Conservation (phyloP, 2,113 vertebrate species). For the Diphyllodes magnificus region DNA sequence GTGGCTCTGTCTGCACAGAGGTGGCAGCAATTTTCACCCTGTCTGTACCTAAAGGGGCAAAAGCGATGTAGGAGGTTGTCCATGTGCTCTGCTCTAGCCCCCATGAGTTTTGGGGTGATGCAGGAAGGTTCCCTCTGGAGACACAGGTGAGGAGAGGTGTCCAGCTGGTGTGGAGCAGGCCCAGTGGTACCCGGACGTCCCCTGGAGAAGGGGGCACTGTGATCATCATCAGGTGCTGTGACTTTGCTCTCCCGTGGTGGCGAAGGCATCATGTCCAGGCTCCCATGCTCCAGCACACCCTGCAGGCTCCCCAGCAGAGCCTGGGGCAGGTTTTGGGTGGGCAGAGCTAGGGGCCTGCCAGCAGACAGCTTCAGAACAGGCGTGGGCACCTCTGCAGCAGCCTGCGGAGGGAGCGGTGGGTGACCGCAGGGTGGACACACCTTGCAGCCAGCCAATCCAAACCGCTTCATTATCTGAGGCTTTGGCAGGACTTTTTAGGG, state of each 20-base stretch:
- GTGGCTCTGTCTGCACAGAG: fast-evolving
- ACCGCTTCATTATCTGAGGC: neutral
- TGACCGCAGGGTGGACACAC: neutral
- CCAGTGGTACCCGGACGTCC: fast-evolving
- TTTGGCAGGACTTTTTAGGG: conserved; percentile 2
- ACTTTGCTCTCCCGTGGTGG: neutral
- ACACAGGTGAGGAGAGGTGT: neutral
- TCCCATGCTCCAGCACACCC: neutral
- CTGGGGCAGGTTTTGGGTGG: neutral
- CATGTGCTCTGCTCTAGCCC: neutral
- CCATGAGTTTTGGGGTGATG: neutral
- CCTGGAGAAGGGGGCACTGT: neutral
- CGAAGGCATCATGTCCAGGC: neutral
- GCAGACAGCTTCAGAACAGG: neutral
- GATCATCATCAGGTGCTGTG: neutral
- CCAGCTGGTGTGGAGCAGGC: neutral
- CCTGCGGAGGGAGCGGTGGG: fast-evolving
- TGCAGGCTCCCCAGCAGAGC: neutral
- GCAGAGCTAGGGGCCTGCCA: neutral
- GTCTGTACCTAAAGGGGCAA: neutral
- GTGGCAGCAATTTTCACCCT: neutral
- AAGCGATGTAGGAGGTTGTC: neutral
- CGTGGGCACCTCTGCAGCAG: neutral
- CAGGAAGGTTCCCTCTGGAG: neutral
- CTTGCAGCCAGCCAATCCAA: neutral